Evolutionary conservation across 2,888 invertebrate species (phyloP).

Genomic region (Rhodophaea formosa): DNA sequence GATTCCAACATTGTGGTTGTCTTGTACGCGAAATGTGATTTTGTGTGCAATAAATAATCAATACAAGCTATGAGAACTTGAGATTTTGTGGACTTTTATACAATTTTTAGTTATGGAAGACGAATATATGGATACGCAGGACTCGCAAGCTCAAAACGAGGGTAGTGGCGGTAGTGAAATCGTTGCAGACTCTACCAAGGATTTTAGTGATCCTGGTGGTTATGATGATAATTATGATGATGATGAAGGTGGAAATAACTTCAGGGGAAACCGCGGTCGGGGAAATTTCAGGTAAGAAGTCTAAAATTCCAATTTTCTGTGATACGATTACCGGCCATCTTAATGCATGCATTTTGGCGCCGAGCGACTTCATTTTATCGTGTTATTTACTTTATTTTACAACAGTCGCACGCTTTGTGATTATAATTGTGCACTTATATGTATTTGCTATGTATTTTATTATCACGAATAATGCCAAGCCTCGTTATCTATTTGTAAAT

Average conservation of each 20-base stretch:
- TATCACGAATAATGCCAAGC: neutral
- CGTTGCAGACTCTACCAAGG: conserved; percentile 59
- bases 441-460: neutral
- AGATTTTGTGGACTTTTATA: neutral
- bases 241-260: conserved; percentile 60
- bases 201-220: conserved; percentile 55
- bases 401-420: neutral
- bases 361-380: neutral
- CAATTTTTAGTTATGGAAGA: conserved; percentile 10
- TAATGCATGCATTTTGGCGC: neutral
- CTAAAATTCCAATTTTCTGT: conserved; percentile 3
- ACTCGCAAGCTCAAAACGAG: conserved; percentile 11
- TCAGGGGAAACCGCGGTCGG: conserved; percentile 62
- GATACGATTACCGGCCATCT: neutral
- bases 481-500: neutral
- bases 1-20: neutral
- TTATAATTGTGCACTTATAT: neutral
- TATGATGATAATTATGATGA: conserved; percentile 69
- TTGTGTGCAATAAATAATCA: neutral
- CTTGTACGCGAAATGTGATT: conserved; percentile 6
- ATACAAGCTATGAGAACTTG: conserved; percentile 7
- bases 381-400: neutral
- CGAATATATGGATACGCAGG: conserved; percentile 18
- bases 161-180: conserved; percentile 24
- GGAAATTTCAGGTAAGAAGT: conserved; percentile 64